Percentiles rank a stretch among this genome's conserved stretches.
Evolutionary conservation across 2,888 invertebrate species (phyloP).

Genomic region (Tachina grossa): DNA sequence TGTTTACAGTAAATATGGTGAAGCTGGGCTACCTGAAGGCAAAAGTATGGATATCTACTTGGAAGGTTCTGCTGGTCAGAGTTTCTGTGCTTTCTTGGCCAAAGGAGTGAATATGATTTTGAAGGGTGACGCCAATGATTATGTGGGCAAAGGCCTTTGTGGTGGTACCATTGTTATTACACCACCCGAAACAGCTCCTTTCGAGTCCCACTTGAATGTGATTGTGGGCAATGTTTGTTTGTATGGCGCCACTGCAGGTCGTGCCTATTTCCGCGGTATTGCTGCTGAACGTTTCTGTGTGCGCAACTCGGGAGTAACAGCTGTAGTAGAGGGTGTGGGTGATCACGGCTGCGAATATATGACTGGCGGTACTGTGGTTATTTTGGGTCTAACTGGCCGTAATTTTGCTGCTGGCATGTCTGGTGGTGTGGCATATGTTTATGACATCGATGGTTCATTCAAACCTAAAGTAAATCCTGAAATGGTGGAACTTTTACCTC

Average conservation of each 20-base stretch:
- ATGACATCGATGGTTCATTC: slow-evolving; percentile 94
- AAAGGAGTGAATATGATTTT: slow-evolving; percentile 94
- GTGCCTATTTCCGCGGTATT: slow-evolving; percentile 97
- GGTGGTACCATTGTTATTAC: slow-evolving; percentile 97
- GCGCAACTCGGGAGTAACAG: slow-evolving; percentile 97
- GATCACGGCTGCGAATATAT: slow-evolving; percentile 99
- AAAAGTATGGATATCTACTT: slow-evolving; percentile 90
- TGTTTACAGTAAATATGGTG: slow-evolving; percentile 89
- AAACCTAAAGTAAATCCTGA: slow-evolving; percentile 95
- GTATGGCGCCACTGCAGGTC: slow-evolving; percentile 98
- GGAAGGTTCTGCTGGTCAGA: slow-evolving; percentile 98
- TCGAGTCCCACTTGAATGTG: slow-evolving; percentile 96
- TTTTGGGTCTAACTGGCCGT: slow-evolving; percentile 96
- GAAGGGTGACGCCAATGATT: slow-evolving; percentile 99
- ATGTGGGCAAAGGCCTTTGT: slow-evolving; percentile 97
- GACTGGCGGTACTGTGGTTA: slow-evolving; percentile 96
- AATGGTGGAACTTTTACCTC: slow-evolving; percentile 94
- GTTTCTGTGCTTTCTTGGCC: slow-evolving; percentile 98
- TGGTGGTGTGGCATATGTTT: slow-evolving; percentile 96
- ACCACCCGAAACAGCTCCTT: slow-evolving; percentile 93
- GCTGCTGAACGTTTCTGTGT: slow-evolving; percentile 99
- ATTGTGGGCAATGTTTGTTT: slow-evolving; percentile 99
- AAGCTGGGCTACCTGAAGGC: slow-evolving; percentile 91
- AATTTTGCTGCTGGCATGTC: slow-evolving; percentile 99
- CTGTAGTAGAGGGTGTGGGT: slow-evolving; percentile 98